Conservation (phyloP, 2,113 vertebrate species). For the Lontra canadensis region DNA sequence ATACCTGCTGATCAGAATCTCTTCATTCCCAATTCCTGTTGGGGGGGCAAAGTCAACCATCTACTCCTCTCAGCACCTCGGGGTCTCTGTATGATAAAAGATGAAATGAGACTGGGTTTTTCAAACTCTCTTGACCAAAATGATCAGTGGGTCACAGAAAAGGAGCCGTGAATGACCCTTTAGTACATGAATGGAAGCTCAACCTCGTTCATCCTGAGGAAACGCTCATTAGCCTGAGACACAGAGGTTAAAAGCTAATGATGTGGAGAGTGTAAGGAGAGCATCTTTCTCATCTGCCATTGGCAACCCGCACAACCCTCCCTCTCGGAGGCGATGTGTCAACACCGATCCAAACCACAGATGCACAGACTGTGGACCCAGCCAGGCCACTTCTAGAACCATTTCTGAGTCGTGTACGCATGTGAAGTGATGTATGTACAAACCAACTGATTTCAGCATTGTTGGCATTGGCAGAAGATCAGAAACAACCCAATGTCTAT, state of each 20-base stretch:
- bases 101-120: background rate
- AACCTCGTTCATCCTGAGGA: background rate
- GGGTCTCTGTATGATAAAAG: background rate
- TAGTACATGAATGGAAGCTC: background rate
- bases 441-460: background rate
- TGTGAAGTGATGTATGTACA: background rate
- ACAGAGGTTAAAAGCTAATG: background rate
- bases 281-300: fast-evolving
- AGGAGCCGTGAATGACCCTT: background rate
- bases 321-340: background rate
- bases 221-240: fast-evolving
- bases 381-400: background rate
- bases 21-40: background rate
- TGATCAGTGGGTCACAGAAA: background rate
- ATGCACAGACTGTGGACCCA: background rate
- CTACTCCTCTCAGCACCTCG: background rate
- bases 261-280: fast-evolving
- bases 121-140: background rate
- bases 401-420: background rate
- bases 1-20: background rate
- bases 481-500: background rate
- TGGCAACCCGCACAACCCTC: fast-evolving
- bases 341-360: no score
- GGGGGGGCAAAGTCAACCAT: no score
- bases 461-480: background rate